Evolutionary conservation across 2,797 vertebrate genomes (phyloP), one percentile per base, ranked within the genome.

Genomic region (Miichthys miiuy): DNA sequence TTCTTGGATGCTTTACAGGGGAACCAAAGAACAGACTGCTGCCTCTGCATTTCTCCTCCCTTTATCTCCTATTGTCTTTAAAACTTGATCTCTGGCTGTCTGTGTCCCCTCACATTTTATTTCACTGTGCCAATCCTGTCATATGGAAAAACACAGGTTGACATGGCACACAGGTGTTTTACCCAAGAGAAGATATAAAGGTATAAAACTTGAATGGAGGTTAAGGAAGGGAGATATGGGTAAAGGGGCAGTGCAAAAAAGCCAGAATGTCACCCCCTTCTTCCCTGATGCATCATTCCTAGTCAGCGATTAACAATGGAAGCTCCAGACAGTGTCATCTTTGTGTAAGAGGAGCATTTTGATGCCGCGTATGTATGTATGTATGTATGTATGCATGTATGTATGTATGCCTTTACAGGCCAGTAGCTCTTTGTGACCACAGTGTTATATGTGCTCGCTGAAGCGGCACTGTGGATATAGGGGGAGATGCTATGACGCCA

Each of bases 281-380:
- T 50, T 42, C 13, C 13, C 16, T 21, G 20, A 54, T 65, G 21
- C 61, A 65, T 71, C 42, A 66, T 68, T 75, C 46, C 60, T 85
- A 58, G 72, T 54, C 62, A 75, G 72, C 60, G 54, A 86, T 85
- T 64, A 87, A 60, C 55, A 69, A 64, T 34, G 48, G 55, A 56
- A 79, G 54, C 52, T 76, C 55, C 44, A 83, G 61, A 88, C 78
- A 86, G 75, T 79, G 69, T 72, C 4, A 69, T 70, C 73, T 90
- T 89, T 90, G 88, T 92, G 83, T 34, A 61, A 70, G 66, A 68
- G 64, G 72, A 58, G 84, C 21, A 52, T 69, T 83, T 71, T 57
- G 23, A 68, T 44, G 54, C 1, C 0, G 4, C 65, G 34, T 51
- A 42, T 68, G 47, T 54, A 62, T 81, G 30, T 68, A 27, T 27